A percentile compares a stretch with the other conserved stretches of the same genome.
Conservation (phyloP, 2,113 vertebrate genomes). For the Benitochromis conjunctus region DNA sequence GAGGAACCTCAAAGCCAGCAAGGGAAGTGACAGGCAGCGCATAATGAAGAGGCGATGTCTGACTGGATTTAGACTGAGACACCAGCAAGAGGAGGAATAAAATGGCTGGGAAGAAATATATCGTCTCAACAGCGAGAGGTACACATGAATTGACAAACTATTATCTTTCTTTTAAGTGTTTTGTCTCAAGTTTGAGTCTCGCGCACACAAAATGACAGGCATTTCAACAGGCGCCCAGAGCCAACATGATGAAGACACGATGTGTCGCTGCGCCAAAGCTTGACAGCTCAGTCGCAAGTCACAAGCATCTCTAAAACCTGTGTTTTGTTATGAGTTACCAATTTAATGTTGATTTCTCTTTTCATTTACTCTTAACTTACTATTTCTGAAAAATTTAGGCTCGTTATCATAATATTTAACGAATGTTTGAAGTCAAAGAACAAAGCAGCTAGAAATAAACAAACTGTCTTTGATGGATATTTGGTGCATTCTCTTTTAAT, state of each 20-base stretch:
- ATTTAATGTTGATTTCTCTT: not conserved
- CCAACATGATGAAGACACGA: constrained; percentile 12
- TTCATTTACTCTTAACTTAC: not conserved
- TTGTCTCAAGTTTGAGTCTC: not conserved
- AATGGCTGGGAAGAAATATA: not conserved
- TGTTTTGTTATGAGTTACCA: not conserved
- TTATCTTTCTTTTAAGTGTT: not conserved
- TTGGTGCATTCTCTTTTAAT: not conserved
- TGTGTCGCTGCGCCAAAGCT: not conserved
- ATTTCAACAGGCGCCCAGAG: not conserved
- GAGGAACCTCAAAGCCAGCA: constrained; percentile 24
- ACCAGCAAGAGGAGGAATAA: not conserved
- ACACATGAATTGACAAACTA: constrained; percentile 7
- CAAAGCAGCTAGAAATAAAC: not conserved
- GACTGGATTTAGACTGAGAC: not conserved
- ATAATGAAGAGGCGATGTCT: constrained; percentile 45
- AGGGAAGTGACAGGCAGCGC: constrained; percentile 30
- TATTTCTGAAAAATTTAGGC: not conserved
- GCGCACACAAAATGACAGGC: not conserved
- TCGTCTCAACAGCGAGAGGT: not conserved
- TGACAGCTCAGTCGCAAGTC: not conserved
- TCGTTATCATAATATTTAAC: not conserved
- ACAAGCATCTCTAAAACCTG: not conserved
- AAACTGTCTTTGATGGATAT: not conserved
- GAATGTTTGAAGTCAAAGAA: not conserved